Percentiles rank a stretch among this genome's conserved stretches.
Conservation (phyloP, 2,113 vertebrate species). For the Arizona elegans region DNA sequence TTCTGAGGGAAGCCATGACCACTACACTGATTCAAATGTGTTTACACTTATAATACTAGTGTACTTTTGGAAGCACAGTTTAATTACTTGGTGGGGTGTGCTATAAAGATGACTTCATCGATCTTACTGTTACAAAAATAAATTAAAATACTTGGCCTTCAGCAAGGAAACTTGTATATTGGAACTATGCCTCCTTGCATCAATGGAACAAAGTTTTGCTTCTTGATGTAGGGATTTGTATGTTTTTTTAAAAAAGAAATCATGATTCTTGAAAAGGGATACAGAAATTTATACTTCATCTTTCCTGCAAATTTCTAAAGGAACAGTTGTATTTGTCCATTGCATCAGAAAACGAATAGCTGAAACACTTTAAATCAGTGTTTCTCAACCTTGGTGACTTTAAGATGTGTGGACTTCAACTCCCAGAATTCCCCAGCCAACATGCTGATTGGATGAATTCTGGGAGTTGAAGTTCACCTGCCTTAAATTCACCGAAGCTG, state of each 20-base stretch:
- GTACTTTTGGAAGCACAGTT: not conserved
- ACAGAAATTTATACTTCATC: not conserved
- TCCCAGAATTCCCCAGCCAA: not conserved
- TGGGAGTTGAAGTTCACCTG: not conserved
- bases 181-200: not conserved
- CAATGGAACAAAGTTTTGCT: not conserved
- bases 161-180: not conserved
- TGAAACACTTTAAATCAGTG: not conserved
- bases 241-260: not conserved
- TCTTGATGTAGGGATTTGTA: not conserved
- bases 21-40: not conserved
- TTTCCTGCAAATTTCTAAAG: not conserved
- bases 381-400: not conserved
- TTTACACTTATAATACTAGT: not conserved
- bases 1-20: not conserved
- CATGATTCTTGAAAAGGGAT: not conserved
- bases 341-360: not conserved
- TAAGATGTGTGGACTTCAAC: not conserved
- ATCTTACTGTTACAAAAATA: slow-evolving; percentile 8
- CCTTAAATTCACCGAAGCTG: not conserved
- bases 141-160: slow-evolving; percentile 5
- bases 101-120: slow-evolving; percentile 1
- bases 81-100: not conserved
- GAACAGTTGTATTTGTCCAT: not conserved
- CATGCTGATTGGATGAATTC: not conserved